phyloP scores from a whole-genome alignment of 2,797 vertebrate genomes.

The Acomys russatus region DNA sequence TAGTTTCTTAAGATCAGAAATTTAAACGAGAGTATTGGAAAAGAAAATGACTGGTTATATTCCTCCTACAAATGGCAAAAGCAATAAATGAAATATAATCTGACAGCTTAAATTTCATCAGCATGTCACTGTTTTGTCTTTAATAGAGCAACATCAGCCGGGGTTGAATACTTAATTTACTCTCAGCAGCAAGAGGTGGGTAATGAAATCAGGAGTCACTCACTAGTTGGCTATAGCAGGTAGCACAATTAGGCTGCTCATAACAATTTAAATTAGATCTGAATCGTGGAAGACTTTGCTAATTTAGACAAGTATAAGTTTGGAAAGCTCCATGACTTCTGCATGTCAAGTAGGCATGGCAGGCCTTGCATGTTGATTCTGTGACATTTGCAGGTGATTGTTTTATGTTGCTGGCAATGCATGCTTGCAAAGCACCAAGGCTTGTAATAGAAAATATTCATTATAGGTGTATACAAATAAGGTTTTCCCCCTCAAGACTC shows the following conservation, averaged over 20 bases:
- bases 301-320: slow-evolving; percentile 80
- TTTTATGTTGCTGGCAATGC: slow-evolving; percentile 42
- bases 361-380: slow-evolving; percentile 37
- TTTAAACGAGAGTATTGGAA: slow-evolving; percentile 73
- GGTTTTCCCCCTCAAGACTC: not conserved
- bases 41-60: slow-evolving; percentile 79
- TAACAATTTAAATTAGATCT: slow-evolving; percentile 85
- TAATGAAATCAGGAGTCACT: slow-evolving; percentile 84
- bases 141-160: slow-evolving; percentile 90
- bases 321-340: slow-evolving; percentile 70
- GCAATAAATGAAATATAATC: slow-evolving; percentile 82
- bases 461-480: slow-evolving; percentile 50
- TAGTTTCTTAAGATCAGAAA: slow-evolving; percentile 66
- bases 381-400: not conserved
- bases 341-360: slow-evolving; percentile 51
- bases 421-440: not conserved
- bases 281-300: slow-evolving; percentile 68
- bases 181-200: slow-evolving; percentile 85
- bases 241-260: slow-evolving; percentile 81
- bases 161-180: slow-evolving; percentile 86
- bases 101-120: slow-evolving; percentile 89
- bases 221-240: slow-evolving; percentile 74
- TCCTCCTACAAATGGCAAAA: slow-evolving; percentile 71
- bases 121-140: slow-evolving; percentile 88
- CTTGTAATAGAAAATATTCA: slow-evolving; percentile 28